phyloP scores from a whole-genome alignment of 2,888 invertebrate species.

The Dryobotodes eremita region DNA sequence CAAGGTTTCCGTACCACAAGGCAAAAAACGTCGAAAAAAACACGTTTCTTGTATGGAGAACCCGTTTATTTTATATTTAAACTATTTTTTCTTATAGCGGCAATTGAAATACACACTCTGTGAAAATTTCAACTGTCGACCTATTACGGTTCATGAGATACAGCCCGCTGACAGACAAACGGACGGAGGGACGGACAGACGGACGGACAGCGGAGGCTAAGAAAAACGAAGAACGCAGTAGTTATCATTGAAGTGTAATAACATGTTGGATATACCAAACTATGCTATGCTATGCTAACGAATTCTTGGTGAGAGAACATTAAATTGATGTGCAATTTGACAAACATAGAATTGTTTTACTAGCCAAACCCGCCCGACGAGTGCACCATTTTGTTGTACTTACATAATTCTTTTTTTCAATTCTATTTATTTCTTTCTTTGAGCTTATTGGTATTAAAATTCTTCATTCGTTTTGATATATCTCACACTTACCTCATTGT shows the following conservation, averaged over 20 bases:
- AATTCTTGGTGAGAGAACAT: background rate
- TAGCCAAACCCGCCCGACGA: background rate
- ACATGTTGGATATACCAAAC: background rate
- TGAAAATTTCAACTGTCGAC: too few species aligned
- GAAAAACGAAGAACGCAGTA: background rate
- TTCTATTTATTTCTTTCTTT: background rate
- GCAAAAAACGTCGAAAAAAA: too few species aligned
- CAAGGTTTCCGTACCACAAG: too few species aligned
- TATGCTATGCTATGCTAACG: background rate
- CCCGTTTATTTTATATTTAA: too few species aligned
- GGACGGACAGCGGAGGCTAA: too few species aligned
- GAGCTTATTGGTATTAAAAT: background rate
- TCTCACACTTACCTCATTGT: background rate
- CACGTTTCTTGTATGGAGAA: too few species aligned
- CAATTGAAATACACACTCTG: too few species aligned
- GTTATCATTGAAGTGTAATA: constrained; percentile 15
- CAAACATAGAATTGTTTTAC: constrained; percentile 4
- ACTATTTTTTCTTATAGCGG: too few species aligned
- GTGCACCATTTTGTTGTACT: background rate
- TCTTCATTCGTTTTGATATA: background rate
- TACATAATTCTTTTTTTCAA: background rate
- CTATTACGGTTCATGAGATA: too few species aligned
- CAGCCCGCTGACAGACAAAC: too few species aligned
- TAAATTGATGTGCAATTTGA: background rate
- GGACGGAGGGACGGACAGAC: too few species aligned